These are phyloP conservation scores for Acridotheres tristis DNA, from an alignment of 2,797 vertebrate genomes.

Conservation along the genomic window DNA sequence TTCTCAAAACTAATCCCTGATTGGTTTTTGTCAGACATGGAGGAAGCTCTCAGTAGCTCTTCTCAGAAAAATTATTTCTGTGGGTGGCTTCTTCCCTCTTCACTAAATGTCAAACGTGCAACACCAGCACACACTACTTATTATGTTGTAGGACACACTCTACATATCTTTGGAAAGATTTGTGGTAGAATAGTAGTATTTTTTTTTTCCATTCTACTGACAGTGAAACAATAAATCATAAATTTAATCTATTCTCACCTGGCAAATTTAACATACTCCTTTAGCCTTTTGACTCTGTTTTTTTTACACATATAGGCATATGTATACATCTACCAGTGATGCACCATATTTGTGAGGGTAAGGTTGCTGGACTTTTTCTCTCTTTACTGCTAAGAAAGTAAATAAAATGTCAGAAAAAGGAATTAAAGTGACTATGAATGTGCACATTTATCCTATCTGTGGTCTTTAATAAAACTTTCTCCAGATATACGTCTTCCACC, in stretches of 20 bases:
- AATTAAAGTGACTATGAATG: neutral
- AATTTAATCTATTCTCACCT: neutral
- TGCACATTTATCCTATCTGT: neutral
- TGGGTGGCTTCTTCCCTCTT: too few relatives aligned
- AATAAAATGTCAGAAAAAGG: neutral
- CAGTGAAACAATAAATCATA: neutral
- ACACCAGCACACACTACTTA: neutral
- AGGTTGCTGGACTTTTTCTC: neutral
- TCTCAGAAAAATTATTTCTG: too few relatives aligned
- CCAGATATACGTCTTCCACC: neutral
- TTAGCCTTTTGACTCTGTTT: neutral
- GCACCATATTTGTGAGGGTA: neutral
- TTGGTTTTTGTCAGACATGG: too few relatives aligned
- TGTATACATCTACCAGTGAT: neutral
- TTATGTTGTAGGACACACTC: neutral
- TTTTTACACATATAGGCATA: neutral
- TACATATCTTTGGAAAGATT: neutral
- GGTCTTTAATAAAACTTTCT: neutral
- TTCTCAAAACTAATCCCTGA: too few relatives aligned
- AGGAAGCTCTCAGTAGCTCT: too few relatives aligned
- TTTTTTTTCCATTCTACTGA: neutral
- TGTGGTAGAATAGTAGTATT: neutral
- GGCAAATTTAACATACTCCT: neutral
- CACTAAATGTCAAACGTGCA: too few relatives aligned
- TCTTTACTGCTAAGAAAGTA: neutral